Evolutionary conservation across 2,113 vertebrate species (phyloP).

Genomic region (Oreotrochilus melanogaster): DNA sequence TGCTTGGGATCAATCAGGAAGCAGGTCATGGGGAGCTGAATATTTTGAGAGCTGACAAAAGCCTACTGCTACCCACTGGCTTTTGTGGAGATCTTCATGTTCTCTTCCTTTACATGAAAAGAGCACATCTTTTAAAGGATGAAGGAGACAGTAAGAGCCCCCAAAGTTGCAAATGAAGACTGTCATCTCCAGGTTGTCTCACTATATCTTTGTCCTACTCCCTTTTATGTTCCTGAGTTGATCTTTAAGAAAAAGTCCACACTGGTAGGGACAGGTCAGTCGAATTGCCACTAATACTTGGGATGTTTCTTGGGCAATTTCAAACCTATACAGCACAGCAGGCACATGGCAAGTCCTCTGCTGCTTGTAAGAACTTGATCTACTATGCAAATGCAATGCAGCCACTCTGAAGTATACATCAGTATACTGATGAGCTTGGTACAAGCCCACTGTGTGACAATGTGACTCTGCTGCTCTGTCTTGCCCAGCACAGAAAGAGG

Average conservation of each 20-base stretch:
- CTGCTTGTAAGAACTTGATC: neutral
- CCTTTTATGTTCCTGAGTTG: neutral
- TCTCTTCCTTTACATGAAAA: neutral
- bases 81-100: neutral
- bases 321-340: neutral
- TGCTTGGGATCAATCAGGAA: neutral
- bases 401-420: neutral
- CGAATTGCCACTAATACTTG: neutral
- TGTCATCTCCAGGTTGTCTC: neutral
- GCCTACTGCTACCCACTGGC: neutral
- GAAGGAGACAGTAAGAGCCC: neutral
- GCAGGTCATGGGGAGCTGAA: accelerated
- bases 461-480: neutral
- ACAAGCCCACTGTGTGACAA: neutral
- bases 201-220: neutral
- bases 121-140: neutral
- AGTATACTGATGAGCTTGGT: neutral
- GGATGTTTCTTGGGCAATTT: neutral
- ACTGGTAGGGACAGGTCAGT: neutral
- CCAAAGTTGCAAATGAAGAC: neutral
- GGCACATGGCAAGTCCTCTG: neutral
- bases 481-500: neutral
- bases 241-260: neutral
- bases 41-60: neutral
- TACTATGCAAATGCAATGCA: neutral